These are phyloP conservation scores for Diadegma fenestrale DNA, from an alignment of 2,888 invertebrate genomes.

Conservation along the genomic window DNA sequence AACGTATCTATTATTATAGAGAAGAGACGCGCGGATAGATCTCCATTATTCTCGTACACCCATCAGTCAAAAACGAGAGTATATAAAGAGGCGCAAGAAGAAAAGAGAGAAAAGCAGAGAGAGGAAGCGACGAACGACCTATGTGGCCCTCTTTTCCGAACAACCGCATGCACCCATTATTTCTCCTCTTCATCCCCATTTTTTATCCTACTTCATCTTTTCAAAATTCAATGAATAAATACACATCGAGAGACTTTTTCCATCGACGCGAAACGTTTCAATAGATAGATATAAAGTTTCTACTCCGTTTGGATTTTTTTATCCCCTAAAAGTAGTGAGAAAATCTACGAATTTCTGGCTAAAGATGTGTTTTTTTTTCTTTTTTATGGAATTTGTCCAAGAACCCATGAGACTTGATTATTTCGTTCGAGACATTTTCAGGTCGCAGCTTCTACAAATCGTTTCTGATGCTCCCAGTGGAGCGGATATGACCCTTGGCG, in stretches of 20 bases:
- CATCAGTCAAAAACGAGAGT: slow-evolving; percentile 47
- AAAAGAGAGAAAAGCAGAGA: slow-evolving; percentile 25
- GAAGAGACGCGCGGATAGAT: slow-evolving; percentile 61
- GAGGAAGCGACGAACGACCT: slow-evolving; percentile 14
- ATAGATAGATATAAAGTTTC: slow-evolving; percentile 66
- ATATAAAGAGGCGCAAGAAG: not conserved
- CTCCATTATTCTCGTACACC: slow-evolving; percentile 67
- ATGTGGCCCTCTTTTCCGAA: slow-evolving; percentile 33
- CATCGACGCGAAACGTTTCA: slow-evolving; percentile 62
- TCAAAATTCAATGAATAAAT: slow-evolving; percentile 31
- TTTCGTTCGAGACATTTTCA: slow-evolving; percentile 45
- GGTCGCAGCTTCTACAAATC: not conserved
- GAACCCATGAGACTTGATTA: slow-evolving; percentile 56
- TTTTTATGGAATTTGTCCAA: slow-evolving; percentile 14
- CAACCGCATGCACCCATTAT: slow-evolving; percentile 62
- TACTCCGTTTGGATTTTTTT: slow-evolving; percentile 40
- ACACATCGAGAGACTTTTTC: slow-evolving; percentile 35
- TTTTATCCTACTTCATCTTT: slow-evolving; percentile 40
- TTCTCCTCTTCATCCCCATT: slow-evolving; percentile 33
- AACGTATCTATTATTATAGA: slow-evolving; percentile 71
- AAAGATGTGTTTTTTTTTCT: slow-evolving; percentile 9
- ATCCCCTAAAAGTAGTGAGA: slow-evolving; percentile 62
- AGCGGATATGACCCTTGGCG: slow-evolving; percentile 50
- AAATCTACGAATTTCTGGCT: slow-evolving; percentile 61
- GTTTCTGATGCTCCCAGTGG: slow-evolving; percentile 14